Evolutionary conservation across 1,140 invertebrate genomes (phyloP).

Genomic region (Bathynomus jamesi): DNA sequence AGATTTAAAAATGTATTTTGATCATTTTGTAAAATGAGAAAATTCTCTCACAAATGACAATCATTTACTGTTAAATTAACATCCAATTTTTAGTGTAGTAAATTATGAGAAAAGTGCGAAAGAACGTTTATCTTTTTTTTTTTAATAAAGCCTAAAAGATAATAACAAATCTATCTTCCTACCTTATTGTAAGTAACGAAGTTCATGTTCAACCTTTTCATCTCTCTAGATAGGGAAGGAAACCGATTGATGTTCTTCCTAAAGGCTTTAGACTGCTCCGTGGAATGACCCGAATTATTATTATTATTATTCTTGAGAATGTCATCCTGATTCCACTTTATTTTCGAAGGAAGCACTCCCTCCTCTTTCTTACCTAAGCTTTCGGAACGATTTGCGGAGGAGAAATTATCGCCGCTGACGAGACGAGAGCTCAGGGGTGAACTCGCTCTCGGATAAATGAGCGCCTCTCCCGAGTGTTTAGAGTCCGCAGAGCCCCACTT

Average conservation of each 20-base stretch:
- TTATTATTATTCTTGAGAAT: background rate
- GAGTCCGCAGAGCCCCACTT: too few species aligned
- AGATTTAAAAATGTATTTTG: too few species aligned
- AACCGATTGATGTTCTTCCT: slow-evolving; percentile 32
- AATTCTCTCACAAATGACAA: too few species aligned
- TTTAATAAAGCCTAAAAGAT: too few species aligned
- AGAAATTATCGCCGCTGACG: background rate
- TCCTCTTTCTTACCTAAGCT: background rate
- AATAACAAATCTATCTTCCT: too few species aligned
- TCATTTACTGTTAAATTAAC: too few species aligned
- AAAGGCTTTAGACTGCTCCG: slow-evolving; percentile 18
- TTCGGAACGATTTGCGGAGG: background rate
- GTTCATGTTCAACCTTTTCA: slow-evolving; percentile 34
- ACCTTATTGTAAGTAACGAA: slow-evolving; percentile 13
- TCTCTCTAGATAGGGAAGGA: slow-evolving; percentile 33
- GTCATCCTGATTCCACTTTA: background rate
- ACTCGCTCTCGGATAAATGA: too few species aligned
- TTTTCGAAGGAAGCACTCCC: background rate
- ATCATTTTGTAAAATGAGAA: too few species aligned
- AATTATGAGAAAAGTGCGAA: too few species aligned
- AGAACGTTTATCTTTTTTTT: too few species aligned
- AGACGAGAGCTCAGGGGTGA: background rate
- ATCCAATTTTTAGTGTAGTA: too few species aligned
- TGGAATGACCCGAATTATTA: background rate
- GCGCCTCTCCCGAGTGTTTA: too few species aligned